Evolutionary conservation across 2,797 vertebrate genomes (phyloP).

Genomic region (Platyrinchus mystaceus): DNA sequence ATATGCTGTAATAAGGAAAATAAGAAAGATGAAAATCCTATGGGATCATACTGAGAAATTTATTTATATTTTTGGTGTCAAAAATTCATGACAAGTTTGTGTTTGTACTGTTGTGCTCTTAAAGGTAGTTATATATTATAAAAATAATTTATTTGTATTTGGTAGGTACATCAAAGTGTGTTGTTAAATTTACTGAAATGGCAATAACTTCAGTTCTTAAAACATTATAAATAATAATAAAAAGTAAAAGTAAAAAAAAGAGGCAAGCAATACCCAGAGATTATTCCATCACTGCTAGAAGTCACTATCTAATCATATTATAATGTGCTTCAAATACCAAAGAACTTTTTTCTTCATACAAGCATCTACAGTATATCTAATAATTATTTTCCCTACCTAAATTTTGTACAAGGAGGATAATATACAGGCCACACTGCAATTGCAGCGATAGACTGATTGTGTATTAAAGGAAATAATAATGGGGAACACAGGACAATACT

Average conservation of each 20-base stretch:
- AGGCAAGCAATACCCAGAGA: not conserved
- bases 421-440: not conserved
- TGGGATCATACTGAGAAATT: not conserved
- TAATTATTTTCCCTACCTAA: not conserved
- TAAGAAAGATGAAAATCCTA: not conserved
- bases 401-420: not conserved
- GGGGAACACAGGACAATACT: not conserved
- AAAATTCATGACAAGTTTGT: not conserved
- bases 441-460: not conserved
- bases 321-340: not conserved
- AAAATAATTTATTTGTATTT: not conserved
- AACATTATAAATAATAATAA: not conserved
- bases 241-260: not conserved
- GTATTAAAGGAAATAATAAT: not conserved
- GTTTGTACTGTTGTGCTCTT: not conserved
- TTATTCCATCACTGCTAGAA: not conserved
- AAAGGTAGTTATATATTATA: not conserved
- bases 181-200: not conserved
- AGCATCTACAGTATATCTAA: not conserved
- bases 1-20: not conserved
- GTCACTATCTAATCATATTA: not conserved
- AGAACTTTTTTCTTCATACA: not conserved
- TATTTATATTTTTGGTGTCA: not conserved
- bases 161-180: accelerated
- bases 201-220: not conserved